Evolutionary conservation across 1,140 invertebrate species (phyloP), one percentile per base, ranked within the genome.

Genomic region (Teleopsis dalmanni): DNA sequence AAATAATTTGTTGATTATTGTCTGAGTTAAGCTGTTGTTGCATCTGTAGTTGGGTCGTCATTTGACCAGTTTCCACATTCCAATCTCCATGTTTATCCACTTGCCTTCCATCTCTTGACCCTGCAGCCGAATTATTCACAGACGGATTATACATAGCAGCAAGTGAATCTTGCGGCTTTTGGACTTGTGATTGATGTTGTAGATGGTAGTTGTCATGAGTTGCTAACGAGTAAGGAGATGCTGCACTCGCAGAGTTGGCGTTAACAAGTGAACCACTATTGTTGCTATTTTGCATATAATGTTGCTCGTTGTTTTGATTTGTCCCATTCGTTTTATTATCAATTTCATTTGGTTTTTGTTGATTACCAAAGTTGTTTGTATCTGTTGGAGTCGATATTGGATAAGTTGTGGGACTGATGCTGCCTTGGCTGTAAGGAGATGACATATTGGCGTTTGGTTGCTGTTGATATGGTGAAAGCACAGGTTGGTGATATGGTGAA

Each of bases 401-500:
- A 22, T 21, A 31, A 25, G 41, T 38, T 3, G 45, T 37, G 1
- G 50, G 35, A 38, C 37, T 48, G 34, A 48, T 46, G 16, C 44
- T 48, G 5, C 35, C 38, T 25, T 37, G 42, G 6, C 42, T 45
- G 34, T 22, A 50, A 1, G 42, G 18, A 10, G 42, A 50, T 18
- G 22, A 36, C 10, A 36, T 19, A 13, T 31, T 38, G 7, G 41
- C 18, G 37, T 46, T 27, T 27, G 51, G 55, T 19, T 61, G 57
- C 14, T 46, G 35, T 48, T 46, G 43, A 52, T 9, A 56, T 25
- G 62, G 62, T 33, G 49, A 51, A 37, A 40, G 26, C 4, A 51
- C 60, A 3, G 56, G 62, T 29, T 65, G 65, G 37, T 69, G 66
- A 22, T 66, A 70, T 4, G 65, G 67, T 37, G 66, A 70, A 53